phyloP scores from a whole-genome alignment of 2,888 invertebrate species.

The Thecocarcelia acutangulata region DNA sequence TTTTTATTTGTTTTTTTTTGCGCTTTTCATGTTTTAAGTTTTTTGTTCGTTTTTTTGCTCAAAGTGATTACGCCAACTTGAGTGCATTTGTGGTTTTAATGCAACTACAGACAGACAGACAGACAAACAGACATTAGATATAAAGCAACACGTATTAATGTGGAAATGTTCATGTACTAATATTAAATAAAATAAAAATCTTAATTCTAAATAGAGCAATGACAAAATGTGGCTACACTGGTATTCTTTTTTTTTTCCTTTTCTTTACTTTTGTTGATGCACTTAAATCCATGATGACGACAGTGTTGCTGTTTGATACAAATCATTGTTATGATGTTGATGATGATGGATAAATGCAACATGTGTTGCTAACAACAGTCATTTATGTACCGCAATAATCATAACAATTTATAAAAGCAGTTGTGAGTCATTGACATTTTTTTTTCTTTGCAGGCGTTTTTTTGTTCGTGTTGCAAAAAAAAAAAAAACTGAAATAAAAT shows the following conservation, averaged over 20 bases:
- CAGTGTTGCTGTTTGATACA: conserved; percentile 26
- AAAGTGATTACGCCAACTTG: conserved; percentile 58
- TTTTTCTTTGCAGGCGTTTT: not conserved
- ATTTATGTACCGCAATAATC: conserved; percentile 49
- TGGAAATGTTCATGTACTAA: conserved; percentile 30
- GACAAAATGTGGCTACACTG: conserved; percentile 57
- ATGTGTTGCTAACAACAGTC: conserved; percentile 51
- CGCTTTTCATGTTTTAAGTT: conserved; percentile 26
- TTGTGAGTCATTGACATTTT: conserved; percentile 55
- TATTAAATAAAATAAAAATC: conserved; percentile 19
- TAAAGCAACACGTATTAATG: conserved; percentile 6
- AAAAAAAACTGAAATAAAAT: too few species aligned
- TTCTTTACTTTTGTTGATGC: conserved; percentile 9
- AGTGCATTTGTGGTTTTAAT: conserved; percentile 56
- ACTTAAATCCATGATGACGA: conserved; percentile 29
- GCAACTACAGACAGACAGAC: conserved; percentile 5
- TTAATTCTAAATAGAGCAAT: conserved; percentile 50
- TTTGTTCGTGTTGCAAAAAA: conserved; percentile 11
- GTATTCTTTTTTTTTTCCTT: not conserved
- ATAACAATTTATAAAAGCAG: conserved; percentile 35
- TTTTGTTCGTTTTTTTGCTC: not conserved
- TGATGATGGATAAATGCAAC: conserved; percentile 56
- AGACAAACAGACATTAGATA: too few species aligned
- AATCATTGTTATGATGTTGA: conserved; percentile 34
- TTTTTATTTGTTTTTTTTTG: conserved; percentile 34